Base-by-base conservation (phyloP, 2,113 vertebrate genomes). In the Catagonus wagneri region DNA sequence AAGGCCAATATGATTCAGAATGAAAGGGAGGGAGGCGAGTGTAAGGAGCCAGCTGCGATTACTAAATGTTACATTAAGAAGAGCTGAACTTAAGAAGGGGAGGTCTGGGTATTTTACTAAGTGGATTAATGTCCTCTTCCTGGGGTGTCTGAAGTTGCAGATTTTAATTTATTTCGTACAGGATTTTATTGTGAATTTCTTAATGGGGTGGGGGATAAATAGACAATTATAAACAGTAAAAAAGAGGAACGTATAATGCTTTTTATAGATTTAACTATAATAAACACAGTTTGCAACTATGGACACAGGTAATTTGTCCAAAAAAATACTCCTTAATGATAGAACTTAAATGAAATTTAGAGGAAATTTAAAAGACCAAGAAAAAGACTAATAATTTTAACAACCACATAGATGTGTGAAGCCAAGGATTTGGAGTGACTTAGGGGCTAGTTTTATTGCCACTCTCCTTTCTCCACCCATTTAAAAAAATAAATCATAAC, bases 161-260 rank as follows among this genome's bases (percentile, higher is more conserved):
- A 92, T 96, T 97, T 96, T 95, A 87, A 96, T 96, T 97, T 97
- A 97, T 96, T 98, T 96, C 88, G 61, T 96, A 71, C 76, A 95
- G 80, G 87, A 83, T 96, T 96, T 96, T 97, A 95, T 97, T 97
- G 92, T 96, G 97, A 97, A 98, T 97, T 97, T 95, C 93, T 93
- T 97, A 93, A 85, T 61, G 79, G 95, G 72, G 34, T 39, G 76
- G 52, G 75, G 83, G 72, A 71, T 90, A 96, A 94, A 81, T 36
- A 93, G 63, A 78, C 78, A 93, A 68, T 95, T 97, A 89, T 61
- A 97, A 95, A 90, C 69, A 80, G 29, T 74, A 91, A 44, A 63
- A 95, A 84, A 85, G 76, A 66, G 11, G 63, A 63, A 89, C 36
- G 54, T 54, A 65, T 20, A 65, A 91, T 69, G 29, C 19, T 34